phyloP scores from a whole-genome alignment of 2,797 vertebrate species.

The Novumbra hubbsi region DNA sequence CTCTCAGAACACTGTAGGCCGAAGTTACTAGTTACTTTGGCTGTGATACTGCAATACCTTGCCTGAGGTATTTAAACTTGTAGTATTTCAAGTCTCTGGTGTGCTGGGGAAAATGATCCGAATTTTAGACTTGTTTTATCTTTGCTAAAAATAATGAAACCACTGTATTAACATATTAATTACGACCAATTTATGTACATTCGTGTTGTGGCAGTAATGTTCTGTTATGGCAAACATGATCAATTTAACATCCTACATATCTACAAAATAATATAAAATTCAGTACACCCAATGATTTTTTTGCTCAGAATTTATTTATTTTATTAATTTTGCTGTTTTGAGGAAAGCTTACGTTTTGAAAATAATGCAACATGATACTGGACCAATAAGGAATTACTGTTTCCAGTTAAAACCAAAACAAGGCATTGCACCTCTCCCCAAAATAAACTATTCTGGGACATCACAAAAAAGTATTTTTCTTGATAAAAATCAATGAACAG shows the following conservation, averaged over 20 bases:
- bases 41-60: constrained; percentile 13
- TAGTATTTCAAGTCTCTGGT: no score
- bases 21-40: constrained; percentile 22
- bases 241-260: not conserved
- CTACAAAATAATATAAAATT: constrained; percentile 18
- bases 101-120: no score
- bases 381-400: constrained; percentile 28
- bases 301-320: constrained; percentile 5
- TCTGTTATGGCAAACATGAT: no score
- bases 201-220: no score
- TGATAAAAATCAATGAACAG: constrained; percentile 63
- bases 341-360: constrained; percentile 30
- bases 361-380: constrained; percentile 37
- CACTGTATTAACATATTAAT: no score
- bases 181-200: no score
- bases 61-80: not conserved
- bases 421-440: constrained; percentile 24
- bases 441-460: constrained; percentile 25
- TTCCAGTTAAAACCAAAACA: constrained; percentile 34
- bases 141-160: no score
- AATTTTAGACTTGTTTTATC: no score
- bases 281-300: constrained; percentile 6
- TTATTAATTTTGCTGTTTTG: constrained; percentile 32
- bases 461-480: constrained; percentile 38
- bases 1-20: constrained; percentile 29